phyloP scores from a whole-genome alignment of 2,888 invertebrate species.

The Leptopilina syphax region DNA sequence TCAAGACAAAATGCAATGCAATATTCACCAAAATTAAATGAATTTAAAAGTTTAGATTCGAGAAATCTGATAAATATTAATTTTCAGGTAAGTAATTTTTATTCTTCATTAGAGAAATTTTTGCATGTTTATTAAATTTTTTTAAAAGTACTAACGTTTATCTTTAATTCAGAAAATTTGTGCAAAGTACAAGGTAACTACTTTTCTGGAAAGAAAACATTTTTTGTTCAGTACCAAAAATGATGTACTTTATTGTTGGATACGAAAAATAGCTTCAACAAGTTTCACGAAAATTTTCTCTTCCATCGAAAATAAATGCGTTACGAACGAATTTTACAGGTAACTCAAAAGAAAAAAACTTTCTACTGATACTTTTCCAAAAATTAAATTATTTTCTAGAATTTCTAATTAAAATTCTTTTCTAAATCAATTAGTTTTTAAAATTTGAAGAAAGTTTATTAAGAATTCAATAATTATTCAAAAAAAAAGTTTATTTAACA shows the following conservation, averaged over 20 bases:
- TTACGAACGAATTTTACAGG: constrained; percentile 67
- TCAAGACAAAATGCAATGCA: constrained; percentile 43
- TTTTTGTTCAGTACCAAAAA: constrained; percentile 67
- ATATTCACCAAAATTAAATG: constrained; percentile 17
- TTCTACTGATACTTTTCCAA: no score
- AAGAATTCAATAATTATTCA: no score
- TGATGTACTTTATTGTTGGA: constrained; percentile 73
- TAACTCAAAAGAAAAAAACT: constrained; percentile 45
- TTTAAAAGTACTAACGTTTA: no score
- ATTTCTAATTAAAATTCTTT: no score
- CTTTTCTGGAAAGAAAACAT: constrained; percentile 61
- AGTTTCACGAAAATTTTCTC: constrained; percentile 74
- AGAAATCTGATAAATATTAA: background rate
- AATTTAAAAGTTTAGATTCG: constrained; percentile 29
- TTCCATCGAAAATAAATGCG: constrained; percentile 63
- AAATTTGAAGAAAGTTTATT: no score
- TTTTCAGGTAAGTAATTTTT: constrained; percentile 18
- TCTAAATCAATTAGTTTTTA: no score
- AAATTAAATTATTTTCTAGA: no score
- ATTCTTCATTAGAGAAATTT: background rate
- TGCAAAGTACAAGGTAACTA: constrained; percentile 66
- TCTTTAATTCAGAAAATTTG: constrained; percentile 62
- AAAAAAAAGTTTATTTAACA: no score
- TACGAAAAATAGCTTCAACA: constrained; percentile 74
- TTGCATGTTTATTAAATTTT: constrained; percentile 10